Conservation (phyloP, 2,797 vertebrate genomes). For the Fistularia tabacaria region DNA sequence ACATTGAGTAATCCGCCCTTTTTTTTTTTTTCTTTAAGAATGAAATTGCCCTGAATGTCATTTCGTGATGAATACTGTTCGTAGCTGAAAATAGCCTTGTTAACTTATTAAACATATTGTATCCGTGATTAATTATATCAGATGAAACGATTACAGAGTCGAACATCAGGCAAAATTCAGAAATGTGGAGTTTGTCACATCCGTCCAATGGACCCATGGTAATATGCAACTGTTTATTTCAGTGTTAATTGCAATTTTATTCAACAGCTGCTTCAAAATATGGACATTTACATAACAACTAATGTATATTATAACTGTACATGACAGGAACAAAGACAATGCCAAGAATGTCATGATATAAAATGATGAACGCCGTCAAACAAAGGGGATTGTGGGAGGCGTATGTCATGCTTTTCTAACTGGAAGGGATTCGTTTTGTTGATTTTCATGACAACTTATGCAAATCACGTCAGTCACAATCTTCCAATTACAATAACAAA, state of each 20-base stretch:
- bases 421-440: conserved; percentile 34
- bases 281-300: not conserved
- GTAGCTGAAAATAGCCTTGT: too few relatives aligned
- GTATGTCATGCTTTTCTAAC: conserved; percentile 29
- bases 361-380: conserved; percentile 28
- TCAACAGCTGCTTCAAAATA: not conserved
- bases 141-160: too few relatives aligned
- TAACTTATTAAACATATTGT: too few relatives aligned
- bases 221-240: not conserved
- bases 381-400: conserved; percentile 29
- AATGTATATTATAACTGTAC: not conserved
- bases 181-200: too few relatives aligned
- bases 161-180: too few relatives aligned
- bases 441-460: conserved; percentile 45
- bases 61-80: too few relatives aligned
- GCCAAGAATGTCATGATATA: conserved; percentile 13
- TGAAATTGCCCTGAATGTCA: too few relatives aligned
- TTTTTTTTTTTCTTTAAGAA: too few relatives aligned
- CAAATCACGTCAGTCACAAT: conserved; percentile 48
- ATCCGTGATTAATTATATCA: too few relatives aligned
- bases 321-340: conserved; percentile 21
- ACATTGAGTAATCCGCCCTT: too few relatives aligned
- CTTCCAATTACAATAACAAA: conserved; percentile 30
- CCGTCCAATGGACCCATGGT: too few relatives aligned
- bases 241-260: conserved; percentile 1